A percentile compares a stretch with the other conserved stretches of the same genome.
phyloP scores from a whole-genome alignment of 1,140 invertebrate species.

The Chionoecetes opilio region DNA sequence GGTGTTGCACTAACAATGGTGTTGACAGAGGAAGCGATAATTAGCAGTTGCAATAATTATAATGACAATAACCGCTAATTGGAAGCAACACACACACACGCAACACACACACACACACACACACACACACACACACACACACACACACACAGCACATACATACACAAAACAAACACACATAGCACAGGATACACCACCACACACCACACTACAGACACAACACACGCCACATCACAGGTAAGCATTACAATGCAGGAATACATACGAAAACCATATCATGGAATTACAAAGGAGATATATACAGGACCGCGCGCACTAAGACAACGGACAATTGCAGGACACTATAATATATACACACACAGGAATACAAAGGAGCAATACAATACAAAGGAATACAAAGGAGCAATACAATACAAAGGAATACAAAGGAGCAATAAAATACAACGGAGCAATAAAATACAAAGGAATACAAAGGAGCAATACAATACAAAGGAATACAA shows the following conservation, averaged over 20 bases:
- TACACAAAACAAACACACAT: not conserved
- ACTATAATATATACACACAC: no score
- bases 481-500: no score
- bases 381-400: constrained; percentile 7
- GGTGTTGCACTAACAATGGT: not conserved
- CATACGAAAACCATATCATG: no score
- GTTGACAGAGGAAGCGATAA: not conserved
- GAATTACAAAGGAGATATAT: not conserved
- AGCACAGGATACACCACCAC: no score
- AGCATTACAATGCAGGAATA: no score
- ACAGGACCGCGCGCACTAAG: not conserved
- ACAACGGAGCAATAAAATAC: no score
- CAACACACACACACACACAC: not conserved
- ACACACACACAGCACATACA: not conserved
- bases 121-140: not conserved
- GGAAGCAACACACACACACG: not conserved
- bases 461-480: no score
- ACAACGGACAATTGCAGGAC: no score
- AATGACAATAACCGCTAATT: constrained; percentile 21
- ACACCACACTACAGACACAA: not conserved
- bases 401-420: not conserved
- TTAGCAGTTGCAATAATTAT: not conserved
- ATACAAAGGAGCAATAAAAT: not conserved
- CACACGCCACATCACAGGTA: no score
- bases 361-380: not conserved